Percentiles rank a stretch among this genome's conserved stretches.
Conservation (phyloP, 2,888 invertebrate genomes). For the Cantharis lateralis region DNA sequence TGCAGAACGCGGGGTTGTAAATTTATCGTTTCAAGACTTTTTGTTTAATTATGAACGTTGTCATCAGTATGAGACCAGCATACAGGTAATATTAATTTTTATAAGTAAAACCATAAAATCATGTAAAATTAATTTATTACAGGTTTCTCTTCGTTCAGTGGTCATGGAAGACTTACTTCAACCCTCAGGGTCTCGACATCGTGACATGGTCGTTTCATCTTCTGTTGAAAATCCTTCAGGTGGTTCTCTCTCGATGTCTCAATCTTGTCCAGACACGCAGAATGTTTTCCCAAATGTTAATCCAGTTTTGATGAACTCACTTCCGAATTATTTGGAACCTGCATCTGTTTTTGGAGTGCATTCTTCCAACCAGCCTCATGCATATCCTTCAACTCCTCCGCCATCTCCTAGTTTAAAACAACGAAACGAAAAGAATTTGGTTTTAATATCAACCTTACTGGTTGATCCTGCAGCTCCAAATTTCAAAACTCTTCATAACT, state of each 20-base stretch:
- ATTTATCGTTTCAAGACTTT: slow-evolving; percentile 84
- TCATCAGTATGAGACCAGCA: slow-evolving; percentile 70
- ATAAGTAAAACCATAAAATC: too few relatives aligned
- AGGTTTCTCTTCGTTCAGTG: slow-evolving; percentile 82
- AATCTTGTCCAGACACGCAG: slow-evolving; percentile 79
- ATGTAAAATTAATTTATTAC: slow-evolving; percentile 14
- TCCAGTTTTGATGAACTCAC: slow-evolving; percentile 55
- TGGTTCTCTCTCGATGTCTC: slow-evolving; percentile 66
- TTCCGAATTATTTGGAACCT: slow-evolving; percentile 65
- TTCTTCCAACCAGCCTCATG: not conserved
- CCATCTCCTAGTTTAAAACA: slow-evolving; percentile 66
- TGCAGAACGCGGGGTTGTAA: slow-evolving; percentile 79
- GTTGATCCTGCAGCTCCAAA: slow-evolving; percentile 69
- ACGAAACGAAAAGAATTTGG: slow-evolving; percentile 69
- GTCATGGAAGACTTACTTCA: slow-evolving; percentile 89
- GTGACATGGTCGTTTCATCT: slow-evolving; percentile 82
- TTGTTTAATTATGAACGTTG: slow-evolving; percentile 73
- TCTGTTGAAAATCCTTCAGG: slow-evolving; percentile 52
- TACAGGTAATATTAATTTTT: slow-evolving; percentile 59
- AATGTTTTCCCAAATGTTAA: slow-evolving; percentile 41
- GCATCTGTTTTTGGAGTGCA: slow-evolving; percentile 56
- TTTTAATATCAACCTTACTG: slow-evolving; percentile 71
- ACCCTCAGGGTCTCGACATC: slow-evolving; percentile 76
- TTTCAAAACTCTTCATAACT: slow-evolving; percentile 67
- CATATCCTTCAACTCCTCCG: slow-evolving; percentile 64